Conservation (phyloP, 2,888 invertebrate species). For the Spodoptera exigua region DNA sequence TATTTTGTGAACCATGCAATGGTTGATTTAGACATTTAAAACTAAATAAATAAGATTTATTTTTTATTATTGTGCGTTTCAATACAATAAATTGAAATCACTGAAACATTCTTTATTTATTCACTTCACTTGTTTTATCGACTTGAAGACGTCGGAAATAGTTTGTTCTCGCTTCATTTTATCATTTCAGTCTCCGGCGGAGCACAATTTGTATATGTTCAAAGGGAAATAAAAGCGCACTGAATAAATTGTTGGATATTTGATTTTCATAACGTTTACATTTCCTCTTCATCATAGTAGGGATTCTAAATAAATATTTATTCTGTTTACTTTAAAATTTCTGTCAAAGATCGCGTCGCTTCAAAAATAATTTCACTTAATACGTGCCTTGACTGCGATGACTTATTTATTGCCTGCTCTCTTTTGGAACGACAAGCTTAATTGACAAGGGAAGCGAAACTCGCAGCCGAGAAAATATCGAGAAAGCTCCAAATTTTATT, state of each 20-base stretch:
- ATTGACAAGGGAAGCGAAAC: constrained; percentile 56
- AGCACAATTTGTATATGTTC: constrained; percentile 17
- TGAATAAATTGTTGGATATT: constrained; percentile 6
- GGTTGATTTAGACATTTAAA: too few relatives aligned
- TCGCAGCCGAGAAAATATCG: constrained; percentile 27
- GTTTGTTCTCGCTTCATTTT: constrained; percentile 15
- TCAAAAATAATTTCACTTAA: constrained; percentile 34
- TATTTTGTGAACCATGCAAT: too few relatives aligned
- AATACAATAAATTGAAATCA: too few relatives aligned
- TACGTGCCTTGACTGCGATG: constrained; percentile 25
- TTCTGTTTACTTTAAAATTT: constrained; percentile 9
- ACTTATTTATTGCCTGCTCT: constrained; percentile 51
- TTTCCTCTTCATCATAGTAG: constrained; percentile 5
- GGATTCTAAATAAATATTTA: constrained; percentile 13
- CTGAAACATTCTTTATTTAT: too few relatives aligned
- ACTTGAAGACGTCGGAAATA: constrained; percentile 13
- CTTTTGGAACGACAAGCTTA: constrained; percentile 53
- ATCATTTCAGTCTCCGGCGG: neutral
- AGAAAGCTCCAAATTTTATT: constrained; percentile 22
- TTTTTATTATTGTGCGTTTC: too few relatives aligned
- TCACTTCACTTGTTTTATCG: neutral
- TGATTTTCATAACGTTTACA: constrained; percentile 25
- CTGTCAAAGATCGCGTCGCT: constrained; percentile 3
- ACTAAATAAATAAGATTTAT: too few relatives aligned
- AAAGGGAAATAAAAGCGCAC: constrained; percentile 18